Conservation (phyloP, 2,113 vertebrate species). For the Pheucticus melanocephalus region DNA sequence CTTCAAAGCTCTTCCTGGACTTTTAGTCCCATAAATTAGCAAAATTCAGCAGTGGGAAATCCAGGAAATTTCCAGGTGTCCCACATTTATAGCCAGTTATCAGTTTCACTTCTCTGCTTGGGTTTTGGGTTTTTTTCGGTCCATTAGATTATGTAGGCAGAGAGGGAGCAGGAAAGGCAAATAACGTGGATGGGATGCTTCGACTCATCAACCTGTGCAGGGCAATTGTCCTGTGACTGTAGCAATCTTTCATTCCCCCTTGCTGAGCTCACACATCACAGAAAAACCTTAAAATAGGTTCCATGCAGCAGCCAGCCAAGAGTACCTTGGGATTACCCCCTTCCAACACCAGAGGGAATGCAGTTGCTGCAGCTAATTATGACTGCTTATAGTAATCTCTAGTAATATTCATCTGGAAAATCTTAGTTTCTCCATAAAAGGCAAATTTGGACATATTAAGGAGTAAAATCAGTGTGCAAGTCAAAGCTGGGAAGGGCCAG, state of each 20-base stretch:
- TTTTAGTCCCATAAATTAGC: neutral
- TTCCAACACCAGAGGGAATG: neutral
- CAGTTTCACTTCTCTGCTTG: neutral
- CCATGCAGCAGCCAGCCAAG: neutral
- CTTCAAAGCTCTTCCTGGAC: neutral
- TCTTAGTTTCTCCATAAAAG: neutral
- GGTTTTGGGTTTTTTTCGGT: neutral
- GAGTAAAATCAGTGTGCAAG: neutral
- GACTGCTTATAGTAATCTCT: neutral
- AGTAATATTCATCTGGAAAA: neutral
- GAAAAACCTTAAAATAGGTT: neutral
- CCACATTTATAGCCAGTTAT: neutral
- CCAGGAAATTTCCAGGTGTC: neutral
- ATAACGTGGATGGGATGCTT: neutral
- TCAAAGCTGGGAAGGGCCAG: neutral
- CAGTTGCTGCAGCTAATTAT: neutral
- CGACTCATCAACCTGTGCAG: neutral
- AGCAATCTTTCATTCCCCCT: neutral
- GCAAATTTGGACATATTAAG: neutral
- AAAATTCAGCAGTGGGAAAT: neutral
- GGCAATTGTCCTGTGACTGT: neutral
- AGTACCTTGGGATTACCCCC: neutral
- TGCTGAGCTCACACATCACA: fast-evolving
- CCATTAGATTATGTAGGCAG: neutral
- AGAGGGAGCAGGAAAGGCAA: neutral